These are phyloP conservation scores for Isotomurus palustris DNA, from an alignment of 2,888 invertebrate species.

Conservation along the genomic window DNA sequence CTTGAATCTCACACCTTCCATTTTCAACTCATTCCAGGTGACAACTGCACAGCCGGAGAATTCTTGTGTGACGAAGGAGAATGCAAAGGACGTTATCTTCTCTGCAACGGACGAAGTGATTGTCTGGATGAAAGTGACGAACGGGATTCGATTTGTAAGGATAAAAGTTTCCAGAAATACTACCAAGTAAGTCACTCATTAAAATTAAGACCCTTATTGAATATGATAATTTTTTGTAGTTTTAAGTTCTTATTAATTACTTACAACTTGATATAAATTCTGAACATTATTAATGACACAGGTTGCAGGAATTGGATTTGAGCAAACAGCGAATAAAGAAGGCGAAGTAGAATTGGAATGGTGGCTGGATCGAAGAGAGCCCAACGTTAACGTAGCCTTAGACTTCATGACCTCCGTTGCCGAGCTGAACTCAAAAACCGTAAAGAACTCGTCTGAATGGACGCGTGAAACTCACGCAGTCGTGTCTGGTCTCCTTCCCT, in stretches of 20 bases:
- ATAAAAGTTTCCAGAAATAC: conserved; percentile 29
- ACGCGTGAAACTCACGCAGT: too few species aligned
- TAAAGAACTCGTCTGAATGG: too few species aligned
- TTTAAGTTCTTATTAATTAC: too few species aligned
- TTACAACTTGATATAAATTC: too few species aligned
- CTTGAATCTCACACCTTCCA: too few species aligned
- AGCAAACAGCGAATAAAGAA: conserved; percentile 5
- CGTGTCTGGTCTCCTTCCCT: conserved; percentile 61
- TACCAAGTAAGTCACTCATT: conserved; percentile 2
- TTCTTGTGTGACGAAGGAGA: conserved; percentile 59
- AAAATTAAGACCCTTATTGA: neutral
- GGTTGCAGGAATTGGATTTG: conserved; percentile 27
- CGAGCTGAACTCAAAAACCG: too few species aligned
- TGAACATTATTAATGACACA: conserved; percentile 4
- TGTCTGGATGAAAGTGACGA: conserved; percentile 75
- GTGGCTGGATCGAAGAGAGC: conserved; percentile 34
- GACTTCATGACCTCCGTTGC: too few species aligned
- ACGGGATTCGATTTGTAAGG: conserved; percentile 56
- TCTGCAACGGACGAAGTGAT: conserved; percentile 65
- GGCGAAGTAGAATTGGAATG: conserved; percentile 29
- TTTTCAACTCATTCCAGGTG: too few species aligned
- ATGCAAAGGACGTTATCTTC: conserved; percentile 59
- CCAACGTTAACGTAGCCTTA: too few species aligned
- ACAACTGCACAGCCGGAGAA: conserved; percentile 53
- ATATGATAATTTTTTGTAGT: too few species aligned